These are phyloP conservation scores for Serranus cabrilla DNA, from an alignment of 2,797 vertebrate species.

Conservation along the genomic window DNA sequence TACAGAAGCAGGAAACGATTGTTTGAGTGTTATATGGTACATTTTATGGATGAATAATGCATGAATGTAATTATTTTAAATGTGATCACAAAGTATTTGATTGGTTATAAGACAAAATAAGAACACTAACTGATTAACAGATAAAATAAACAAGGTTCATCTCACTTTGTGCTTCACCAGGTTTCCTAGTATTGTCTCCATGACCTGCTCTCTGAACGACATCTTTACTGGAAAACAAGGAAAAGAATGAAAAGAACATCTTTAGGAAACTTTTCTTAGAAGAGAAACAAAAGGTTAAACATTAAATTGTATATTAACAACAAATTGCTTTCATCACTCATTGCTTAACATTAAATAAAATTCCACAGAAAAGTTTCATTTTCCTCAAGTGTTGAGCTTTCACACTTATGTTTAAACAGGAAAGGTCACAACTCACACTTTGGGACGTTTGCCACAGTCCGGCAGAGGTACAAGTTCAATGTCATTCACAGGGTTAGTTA, in stretches of 20 bases:
- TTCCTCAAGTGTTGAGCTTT: neutral
- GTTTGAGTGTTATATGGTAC: no score
- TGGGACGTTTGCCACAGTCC: rapidly evolving
- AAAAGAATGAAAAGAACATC: neutral
- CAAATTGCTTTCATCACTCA: neutral
- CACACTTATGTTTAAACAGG: neutral
- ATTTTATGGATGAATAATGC: no score
- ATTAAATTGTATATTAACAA: no score
- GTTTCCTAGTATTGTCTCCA: rapidly evolving
- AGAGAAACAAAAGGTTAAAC: no score
- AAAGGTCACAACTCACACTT: rapidly evolving
- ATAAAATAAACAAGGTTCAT: neutral
- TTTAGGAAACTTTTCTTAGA: neutral
- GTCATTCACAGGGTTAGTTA: rapidly evolving
- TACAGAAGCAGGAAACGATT: no score
- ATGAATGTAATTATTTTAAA: no score
- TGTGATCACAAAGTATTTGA: neutral
- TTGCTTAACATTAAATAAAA: neutral
- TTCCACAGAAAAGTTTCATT: neutral
- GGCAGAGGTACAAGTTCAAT: rapidly evolving
- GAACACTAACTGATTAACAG: no score
- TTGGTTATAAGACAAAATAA: no score
- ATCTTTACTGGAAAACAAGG: neutral
- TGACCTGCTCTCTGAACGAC: neutral
- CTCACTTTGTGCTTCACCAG: rapidly evolving